Evolutionary conservation across 2,113 vertebrate species (phyloP).

Genomic region (Ptyas mucosa): DNA sequence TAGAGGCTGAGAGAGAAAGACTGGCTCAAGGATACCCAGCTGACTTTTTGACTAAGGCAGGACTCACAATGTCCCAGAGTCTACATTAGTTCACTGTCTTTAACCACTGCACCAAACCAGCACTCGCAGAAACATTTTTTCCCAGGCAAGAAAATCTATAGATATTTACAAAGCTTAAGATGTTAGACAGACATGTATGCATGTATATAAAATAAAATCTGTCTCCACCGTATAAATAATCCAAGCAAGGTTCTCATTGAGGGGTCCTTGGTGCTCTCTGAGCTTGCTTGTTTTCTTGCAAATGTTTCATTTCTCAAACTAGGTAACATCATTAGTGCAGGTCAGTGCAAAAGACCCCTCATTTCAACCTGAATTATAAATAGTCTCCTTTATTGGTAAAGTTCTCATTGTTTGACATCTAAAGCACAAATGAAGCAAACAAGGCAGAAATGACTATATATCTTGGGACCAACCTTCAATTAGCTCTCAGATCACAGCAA

Average conservation of each 20-base stretch:
- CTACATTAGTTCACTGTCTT: neutral
- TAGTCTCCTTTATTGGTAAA: neutral
- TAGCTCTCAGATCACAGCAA: constrained; percentile 25
- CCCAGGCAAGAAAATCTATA: constrained; percentile 32
- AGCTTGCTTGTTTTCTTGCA: neutral
- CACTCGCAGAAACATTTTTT: constrained; percentile 9
- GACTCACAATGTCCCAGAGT: neutral
- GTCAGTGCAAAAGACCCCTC: neutral
- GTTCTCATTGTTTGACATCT: constrained; percentile 14
- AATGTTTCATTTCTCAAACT: neutral
- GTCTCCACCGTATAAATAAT: neutral
- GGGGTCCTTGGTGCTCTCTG: neutral
- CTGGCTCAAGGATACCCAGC: neutral
- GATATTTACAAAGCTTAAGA: constrained; percentile 17
- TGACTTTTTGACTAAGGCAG: neutral
- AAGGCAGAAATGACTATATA: constrained; percentile 33
- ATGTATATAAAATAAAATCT: neutral
- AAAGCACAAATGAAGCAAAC: constrained; percentile 32
- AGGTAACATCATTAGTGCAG: neutral
- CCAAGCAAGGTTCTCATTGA: neutral
- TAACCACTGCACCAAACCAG: neutral
- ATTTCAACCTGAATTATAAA: neutral
- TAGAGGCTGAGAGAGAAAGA: neutral
- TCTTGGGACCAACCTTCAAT: constrained; percentile 42
- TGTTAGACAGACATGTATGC: constrained; percentile 16